These are phyloP conservation scores for Amblyornis subalaris DNA, from an alignment of 2,113 vertebrate species.

Conservation along the genomic window DNA sequence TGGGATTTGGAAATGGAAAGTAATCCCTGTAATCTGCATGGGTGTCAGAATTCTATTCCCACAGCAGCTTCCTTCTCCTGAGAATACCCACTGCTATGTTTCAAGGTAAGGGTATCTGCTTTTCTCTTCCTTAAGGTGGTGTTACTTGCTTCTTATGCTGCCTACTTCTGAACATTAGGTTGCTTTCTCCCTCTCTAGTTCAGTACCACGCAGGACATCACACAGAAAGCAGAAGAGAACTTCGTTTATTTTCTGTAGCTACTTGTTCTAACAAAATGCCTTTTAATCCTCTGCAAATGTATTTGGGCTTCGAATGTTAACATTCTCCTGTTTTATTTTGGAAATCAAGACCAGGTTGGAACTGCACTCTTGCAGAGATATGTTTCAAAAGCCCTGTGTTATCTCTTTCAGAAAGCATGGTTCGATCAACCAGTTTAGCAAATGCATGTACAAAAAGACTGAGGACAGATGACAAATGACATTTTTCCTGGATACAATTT, in stretches of 20 bases:
- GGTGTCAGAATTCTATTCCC: background rate
- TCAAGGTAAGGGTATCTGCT: background rate
- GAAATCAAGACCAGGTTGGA: background rate
- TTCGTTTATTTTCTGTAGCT: background rate
- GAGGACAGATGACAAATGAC: background rate
- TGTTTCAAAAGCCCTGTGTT: background rate
- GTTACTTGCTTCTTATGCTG: background rate
- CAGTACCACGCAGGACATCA: background rate
- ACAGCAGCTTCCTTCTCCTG: background rate
- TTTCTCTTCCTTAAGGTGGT: background rate
- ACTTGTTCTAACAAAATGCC: background rate
- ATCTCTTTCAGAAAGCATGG: background rate
- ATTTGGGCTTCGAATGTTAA: background rate
- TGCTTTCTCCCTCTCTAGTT: background rate
- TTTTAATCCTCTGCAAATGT: background rate
- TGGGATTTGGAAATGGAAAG: background rate
- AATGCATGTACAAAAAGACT: background rate
- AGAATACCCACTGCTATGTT: background rate
- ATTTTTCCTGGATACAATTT: background rate
- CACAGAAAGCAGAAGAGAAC: background rate
- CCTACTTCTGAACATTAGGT: background rate
- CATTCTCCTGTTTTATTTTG: background rate
- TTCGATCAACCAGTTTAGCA: background rate
- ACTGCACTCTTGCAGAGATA: background rate
- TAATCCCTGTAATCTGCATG: background rate